Evolutionary conservation across 2,888 invertebrate genomes (phyloP).

Genomic region (Dione juno): DNA sequence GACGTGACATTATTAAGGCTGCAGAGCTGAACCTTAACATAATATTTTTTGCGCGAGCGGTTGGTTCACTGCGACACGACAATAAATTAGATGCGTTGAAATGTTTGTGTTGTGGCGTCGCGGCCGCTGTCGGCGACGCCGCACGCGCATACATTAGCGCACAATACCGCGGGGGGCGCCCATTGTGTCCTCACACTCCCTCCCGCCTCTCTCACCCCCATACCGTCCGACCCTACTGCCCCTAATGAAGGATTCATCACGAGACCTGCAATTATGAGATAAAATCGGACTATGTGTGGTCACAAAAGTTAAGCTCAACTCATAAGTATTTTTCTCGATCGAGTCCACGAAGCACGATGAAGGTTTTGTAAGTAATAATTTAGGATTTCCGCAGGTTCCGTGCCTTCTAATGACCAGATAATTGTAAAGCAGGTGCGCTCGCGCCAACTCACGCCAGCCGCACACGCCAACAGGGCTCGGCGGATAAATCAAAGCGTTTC

Average conservation of each 20-base stretch:
- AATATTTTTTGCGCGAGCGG: slow-evolving; percentile 74
- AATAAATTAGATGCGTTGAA: slow-evolving; percentile 82
- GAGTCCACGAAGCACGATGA: slow-evolving; percentile 48
- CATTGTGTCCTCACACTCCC: slow-evolving; percentile 70
- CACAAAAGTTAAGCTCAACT: slow-evolving; percentile 49
- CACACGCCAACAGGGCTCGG: slow-evolving; percentile 64
- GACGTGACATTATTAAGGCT: slow-evolving; percentile 36
- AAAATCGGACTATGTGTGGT: slow-evolving; percentile 65
- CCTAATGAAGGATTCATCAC: slow-evolving; percentile 74
- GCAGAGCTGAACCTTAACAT: slow-evolving; percentile 64
- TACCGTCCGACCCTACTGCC: slow-evolving; percentile 55
- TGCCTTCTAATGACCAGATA: slow-evolving; percentile 72
- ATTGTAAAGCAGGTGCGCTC: slow-evolving; percentile 74
- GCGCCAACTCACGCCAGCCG: slow-evolving; percentile 66
- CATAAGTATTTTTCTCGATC: slow-evolving; percentile 40
- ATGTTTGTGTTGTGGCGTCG: slow-evolving; percentile 78
- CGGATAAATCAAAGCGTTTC: slow-evolving; percentile 31
- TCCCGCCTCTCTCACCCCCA: slow-evolving; percentile 52
- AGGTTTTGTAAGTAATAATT: slow-evolving; percentile 60
- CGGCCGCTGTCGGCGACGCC: slow-evolving; percentile 67
- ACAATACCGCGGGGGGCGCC: slow-evolving; percentile 73
- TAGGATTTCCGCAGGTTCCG: slow-evolving; percentile 60
- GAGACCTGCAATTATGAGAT: slow-evolving; percentile 76
- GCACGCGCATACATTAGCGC: slow-evolving; percentile 77
- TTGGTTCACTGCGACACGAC: slow-evolving; percentile 67